A percentile compares a stretch with the other conserved stretches of the same genome.
Evolutionary conservation across 2,888 invertebrate species (phyloP).

Genomic region (Rhyacophila evoluta): DNA sequence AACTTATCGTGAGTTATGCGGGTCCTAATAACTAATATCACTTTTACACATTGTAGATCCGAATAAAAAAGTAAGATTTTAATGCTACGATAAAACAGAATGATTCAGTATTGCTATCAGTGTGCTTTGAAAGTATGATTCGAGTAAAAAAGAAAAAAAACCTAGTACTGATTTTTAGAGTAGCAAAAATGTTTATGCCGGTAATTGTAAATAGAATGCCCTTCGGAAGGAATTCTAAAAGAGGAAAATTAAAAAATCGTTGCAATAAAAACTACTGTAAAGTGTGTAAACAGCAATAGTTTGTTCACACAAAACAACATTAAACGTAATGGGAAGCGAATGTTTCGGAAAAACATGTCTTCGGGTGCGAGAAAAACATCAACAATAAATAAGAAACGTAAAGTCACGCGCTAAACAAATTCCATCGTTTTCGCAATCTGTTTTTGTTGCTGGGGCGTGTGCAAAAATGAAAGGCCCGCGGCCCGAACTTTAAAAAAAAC

Average conservation of each 20-base stretch:
- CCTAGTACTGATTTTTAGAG: too few relatives aligned
- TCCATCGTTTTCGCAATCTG: constrained; percentile 11
- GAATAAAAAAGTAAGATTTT: too few relatives aligned
- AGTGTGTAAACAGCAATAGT: neutral
- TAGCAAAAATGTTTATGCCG: too few relatives aligned
- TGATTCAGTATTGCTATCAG: too few relatives aligned
- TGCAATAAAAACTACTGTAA: neutral
- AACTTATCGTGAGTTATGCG: too few relatives aligned
- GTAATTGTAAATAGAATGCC: neutral
- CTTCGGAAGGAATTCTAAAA: neutral
- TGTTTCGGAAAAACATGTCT: constrained; percentile 13
- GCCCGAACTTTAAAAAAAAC: neutral
- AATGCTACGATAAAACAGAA: too few relatives aligned
- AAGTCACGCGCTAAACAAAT: constrained; percentile 19
- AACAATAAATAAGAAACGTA: neutral
- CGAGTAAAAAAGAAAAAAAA: too few relatives aligned
- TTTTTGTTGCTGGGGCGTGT: neutral
- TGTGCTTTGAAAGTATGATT: too few relatives aligned
- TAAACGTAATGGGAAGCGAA: constrained; percentile 10
- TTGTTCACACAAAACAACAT: constrained; percentile 21
- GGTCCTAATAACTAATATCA: too few relatives aligned
- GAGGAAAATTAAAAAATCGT: neutral
- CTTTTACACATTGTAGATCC: too few relatives aligned
- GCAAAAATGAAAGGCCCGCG: neutral
- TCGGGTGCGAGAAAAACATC: neutral